Evolutionary conservation across 92 coral and sea anemone genomes (phyloP).

Genomic region (Porites evermanni): DNA sequence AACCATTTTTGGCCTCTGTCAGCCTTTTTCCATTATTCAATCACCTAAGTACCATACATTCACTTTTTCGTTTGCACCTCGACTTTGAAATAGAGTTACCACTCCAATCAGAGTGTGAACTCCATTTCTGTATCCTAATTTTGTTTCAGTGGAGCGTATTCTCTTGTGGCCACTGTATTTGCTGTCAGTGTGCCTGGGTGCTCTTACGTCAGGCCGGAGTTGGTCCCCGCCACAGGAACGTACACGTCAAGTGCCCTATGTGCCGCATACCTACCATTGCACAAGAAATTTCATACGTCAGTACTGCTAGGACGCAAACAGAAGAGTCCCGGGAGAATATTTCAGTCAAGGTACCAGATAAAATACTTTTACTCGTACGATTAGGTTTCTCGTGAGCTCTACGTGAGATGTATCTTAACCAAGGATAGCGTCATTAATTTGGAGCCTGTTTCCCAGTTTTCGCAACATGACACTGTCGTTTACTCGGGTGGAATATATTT

Average conservation of each 20-base stretch:
- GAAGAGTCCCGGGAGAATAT: constrained; percentile 62
- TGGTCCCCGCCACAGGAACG: constrained; percentile 85
- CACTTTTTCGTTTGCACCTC: too few species aligned
- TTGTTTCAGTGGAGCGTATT: constrained; percentile 96
- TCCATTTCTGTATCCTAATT: background rate
- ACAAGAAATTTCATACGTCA: constrained; percentile 95
- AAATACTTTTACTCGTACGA: too few species aligned
- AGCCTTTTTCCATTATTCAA: too few species aligned
- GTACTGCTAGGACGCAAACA: constrained; percentile 67
- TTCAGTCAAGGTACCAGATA: constrained; percentile 70
- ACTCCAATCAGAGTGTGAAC: background rate
- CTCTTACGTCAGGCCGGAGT: constrained; percentile 88
- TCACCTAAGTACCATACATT: too few species aligned
- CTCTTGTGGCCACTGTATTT: constrained; percentile 94
- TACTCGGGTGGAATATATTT: too few species aligned
- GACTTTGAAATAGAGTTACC: background rate
- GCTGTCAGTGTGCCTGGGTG: constrained; percentile 98
- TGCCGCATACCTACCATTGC: constrained; percentile 89
- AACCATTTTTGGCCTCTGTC: too few species aligned
- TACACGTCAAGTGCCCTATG: constrained; percentile 92
- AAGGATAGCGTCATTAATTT: too few species aligned
- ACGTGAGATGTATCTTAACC: too few species aligned
- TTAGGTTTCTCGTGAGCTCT: too few species aligned
- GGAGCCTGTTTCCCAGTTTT: too few species aligned
- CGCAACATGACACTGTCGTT: too few species aligned